Percentiles rank a stretch among this genome's conserved stretches.
Conservation (phyloP, 1,140 invertebrate genomes). For the Harpegnathos saltator region DNA sequence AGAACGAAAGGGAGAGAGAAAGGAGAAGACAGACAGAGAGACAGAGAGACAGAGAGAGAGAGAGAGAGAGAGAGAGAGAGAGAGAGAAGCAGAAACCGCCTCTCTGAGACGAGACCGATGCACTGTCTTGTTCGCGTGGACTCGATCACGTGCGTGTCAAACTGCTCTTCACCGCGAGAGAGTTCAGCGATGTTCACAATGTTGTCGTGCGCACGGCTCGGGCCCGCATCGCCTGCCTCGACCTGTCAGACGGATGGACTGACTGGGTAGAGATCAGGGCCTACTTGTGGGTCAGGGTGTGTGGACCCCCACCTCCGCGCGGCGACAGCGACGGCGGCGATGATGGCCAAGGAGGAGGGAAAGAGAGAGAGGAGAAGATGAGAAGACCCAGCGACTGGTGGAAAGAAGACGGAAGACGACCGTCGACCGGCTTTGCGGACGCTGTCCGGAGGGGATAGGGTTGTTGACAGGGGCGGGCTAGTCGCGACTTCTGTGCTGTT, state of each 20-base stretch:
- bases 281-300: constrained; percentile 83
- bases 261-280: constrained; percentile 69
- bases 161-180: constrained; percentile 78
- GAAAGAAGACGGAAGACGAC: constrained; percentile 65
- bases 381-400: constrained; percentile 66
- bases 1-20: constrained; percentile 22
- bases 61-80: constrained; percentile 64
- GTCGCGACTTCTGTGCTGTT: not conserved
- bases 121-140: constrained; percentile 54
- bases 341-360: constrained; percentile 25
- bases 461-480: constrained; percentile 37
- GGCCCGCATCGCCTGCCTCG: constrained; percentile 78
- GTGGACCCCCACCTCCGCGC: constrained; percentile 71
- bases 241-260: constrained; percentile 71
- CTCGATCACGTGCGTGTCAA: constrained; percentile 71
- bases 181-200: constrained; percentile 78
- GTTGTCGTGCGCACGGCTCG: constrained; percentile 65
- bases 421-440: constrained; percentile 51
- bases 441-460: constrained; percentile 30
- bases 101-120: not conserved
- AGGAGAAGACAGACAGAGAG: too few species aligned
- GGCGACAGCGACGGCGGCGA: constrained; percentile 3
- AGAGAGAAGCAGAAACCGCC: constrained; percentile 44
- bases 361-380: constrained; percentile 64
- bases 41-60: too few species aligned